Percentiles rank a stretch among this genome's conserved stretches.
Evolutionary conservation across 2,797 vertebrate genomes (phyloP).

Genomic region (Falco rusticolus): DNA sequence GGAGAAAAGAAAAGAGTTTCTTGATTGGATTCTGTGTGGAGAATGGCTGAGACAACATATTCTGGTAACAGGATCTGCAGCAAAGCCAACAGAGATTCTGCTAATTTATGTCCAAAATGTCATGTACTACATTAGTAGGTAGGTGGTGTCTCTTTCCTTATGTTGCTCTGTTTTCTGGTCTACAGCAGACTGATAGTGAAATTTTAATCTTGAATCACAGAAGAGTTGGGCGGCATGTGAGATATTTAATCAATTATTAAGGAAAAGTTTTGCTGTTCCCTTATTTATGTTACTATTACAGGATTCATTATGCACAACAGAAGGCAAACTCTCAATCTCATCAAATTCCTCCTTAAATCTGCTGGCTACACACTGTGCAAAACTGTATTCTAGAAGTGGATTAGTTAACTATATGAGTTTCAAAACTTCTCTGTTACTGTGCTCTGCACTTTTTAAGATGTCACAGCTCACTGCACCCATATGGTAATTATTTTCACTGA

Average conservation of each 20-base stretch:
- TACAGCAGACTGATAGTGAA: neutral
- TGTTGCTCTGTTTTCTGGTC: neutral
- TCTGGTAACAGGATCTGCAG: neutral
- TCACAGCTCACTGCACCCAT: slow-evolving; percentile 34
- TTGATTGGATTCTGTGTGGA: neutral
- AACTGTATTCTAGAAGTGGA: neutral
- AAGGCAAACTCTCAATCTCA: slow-evolving; percentile 41
- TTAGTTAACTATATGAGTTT: neutral
- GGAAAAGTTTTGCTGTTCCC: neutral
- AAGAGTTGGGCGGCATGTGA: neutral
- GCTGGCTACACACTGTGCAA: slow-evolving; percentile 13
- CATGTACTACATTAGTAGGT: neutral
- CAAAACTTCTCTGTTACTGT: slow-evolving; percentile 22
- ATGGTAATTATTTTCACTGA: slow-evolving; percentile 35
- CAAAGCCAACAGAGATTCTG: neutral
- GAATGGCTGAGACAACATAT: neutral
- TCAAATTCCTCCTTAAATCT: slow-evolving; percentile 12
- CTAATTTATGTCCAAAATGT: neutral
- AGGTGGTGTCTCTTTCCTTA: neutral
- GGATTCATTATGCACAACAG: slow-evolving; percentile 26
- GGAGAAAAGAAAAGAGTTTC: neutral
- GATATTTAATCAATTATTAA: neutral
- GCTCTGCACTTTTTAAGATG: slow-evolving; percentile 23
- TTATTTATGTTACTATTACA: neutral
- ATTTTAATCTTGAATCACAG: neutral